Conservation (phyloP, 2,797 vertebrate species). For the Florisuga fusca region DNA sequence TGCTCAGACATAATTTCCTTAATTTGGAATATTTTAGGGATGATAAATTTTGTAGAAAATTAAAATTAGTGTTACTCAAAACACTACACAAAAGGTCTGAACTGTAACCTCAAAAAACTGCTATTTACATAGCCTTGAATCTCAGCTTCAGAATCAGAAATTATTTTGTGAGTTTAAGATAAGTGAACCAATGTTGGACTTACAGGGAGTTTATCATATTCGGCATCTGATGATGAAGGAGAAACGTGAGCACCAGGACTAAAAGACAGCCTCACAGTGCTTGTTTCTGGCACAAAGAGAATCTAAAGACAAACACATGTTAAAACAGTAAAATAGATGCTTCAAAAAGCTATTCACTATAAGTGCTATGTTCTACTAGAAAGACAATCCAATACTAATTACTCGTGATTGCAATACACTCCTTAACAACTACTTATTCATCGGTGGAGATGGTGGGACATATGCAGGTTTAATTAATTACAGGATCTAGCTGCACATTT, state of each 20-base stretch:
- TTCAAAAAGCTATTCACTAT: not conserved
- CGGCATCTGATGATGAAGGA: slow-evolving; percentile 83
- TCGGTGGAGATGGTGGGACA: not conserved
- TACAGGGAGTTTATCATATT: slow-evolving; percentile 85
- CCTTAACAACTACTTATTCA: not conserved
- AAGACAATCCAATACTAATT: not conserved
- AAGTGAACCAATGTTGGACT: slow-evolving; percentile 35
- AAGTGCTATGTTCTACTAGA: not conserved
- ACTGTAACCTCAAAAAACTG: not conserved
- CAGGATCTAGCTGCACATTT: not conserved
- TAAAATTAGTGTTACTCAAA: not conserved
- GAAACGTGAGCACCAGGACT: slow-evolving; percentile 76
- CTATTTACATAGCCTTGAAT: not conserved
- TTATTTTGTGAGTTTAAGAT: not conserved
- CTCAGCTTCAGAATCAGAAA: not conserved
- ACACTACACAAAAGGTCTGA: not conserved
- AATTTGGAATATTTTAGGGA: not conserved
- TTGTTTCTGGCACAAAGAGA: slow-evolving; percentile 82
- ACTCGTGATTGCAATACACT: not conserved
- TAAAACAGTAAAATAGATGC: not conserved
- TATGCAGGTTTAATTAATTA: not conserved
- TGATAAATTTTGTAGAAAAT: not conserved
- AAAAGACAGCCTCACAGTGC: slow-evolving; percentile 58
- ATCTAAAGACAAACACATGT: slow-evolving; percentile 64
- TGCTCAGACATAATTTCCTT: not conserved